Conservation (phyloP, 2,113 vertebrate genomes). For the Anarhynchus alexandrinus region DNA sequence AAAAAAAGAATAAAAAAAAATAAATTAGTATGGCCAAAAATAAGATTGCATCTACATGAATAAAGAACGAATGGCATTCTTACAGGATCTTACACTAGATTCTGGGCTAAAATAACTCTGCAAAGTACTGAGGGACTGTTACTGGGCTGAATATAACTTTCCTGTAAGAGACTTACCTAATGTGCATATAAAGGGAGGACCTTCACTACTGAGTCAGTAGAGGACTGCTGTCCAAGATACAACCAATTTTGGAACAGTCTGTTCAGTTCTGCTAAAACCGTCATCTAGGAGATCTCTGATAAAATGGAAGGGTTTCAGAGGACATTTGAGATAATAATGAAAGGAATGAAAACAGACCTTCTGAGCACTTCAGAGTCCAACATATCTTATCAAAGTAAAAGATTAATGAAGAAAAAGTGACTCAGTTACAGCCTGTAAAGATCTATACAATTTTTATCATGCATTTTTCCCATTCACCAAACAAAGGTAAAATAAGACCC, state of each 20-base stretch:
- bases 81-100: neutral
- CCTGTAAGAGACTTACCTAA: neutral
- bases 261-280: neutral
- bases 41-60: neutral
- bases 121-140: neutral
- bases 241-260: neutral
- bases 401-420: neutral
- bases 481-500: neutral
- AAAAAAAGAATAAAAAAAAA: neutral
- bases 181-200: neutral
- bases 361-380: neutral
- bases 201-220: neutral
- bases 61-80: neutral
- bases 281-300: neutral
- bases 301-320: neutral
- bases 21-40: neutral
- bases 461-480: neutral
- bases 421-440: neutral
- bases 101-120: neutral
- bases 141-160: neutral
- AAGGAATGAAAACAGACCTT: neutral
- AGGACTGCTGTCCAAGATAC: neutral
- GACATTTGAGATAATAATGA: neutral
- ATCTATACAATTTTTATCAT: neutral
- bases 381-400: neutral